Percentiles rank a stretch among this genome's conserved stretches.
Evolutionary conservation across 1,140 invertebrate genomes (phyloP).

Genomic region (Frieseomelitta varia): DNA sequence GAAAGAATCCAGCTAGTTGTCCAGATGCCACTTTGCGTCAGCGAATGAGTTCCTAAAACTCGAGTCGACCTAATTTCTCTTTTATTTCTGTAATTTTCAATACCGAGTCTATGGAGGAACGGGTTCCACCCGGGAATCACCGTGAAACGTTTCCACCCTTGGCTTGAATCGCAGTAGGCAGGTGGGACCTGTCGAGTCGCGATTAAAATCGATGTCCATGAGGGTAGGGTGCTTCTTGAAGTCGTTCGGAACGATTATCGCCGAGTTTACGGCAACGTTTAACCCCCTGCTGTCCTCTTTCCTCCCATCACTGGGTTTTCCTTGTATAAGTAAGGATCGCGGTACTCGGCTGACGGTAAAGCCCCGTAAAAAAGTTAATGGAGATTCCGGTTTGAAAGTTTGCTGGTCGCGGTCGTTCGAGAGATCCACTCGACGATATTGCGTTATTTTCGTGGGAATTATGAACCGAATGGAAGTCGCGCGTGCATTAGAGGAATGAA

Average conservation of each 20-base stretch:
- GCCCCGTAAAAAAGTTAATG: slow-evolving; percentile 30
- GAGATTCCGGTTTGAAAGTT: slow-evolving; percentile 28
- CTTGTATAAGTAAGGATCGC: background rate
- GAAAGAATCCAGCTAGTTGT: too few relatives aligned
- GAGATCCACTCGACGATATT: slow-evolving; percentile 29
- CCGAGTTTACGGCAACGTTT: slow-evolving; percentile 35
- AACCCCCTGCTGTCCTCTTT: background rate
- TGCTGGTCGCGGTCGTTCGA: background rate
- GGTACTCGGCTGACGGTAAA: background rate
- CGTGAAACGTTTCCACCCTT: too few relatives aligned
- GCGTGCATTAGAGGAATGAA: slow-evolving; percentile 21
- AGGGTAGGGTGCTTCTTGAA: background rate
- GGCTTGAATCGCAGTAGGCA: background rate
- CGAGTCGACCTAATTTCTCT: background rate
- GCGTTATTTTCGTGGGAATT: slow-evolving; percentile 36
- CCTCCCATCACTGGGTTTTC: too few relatives aligned
- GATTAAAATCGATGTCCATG: slow-evolving; percentile 42
- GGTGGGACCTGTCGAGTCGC: background rate
- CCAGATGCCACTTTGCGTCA: background rate
- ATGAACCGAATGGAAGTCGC: slow-evolving; percentile 6
- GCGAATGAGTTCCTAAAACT: background rate
- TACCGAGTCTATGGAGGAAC: background rate
- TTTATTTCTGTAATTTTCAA: background rate
- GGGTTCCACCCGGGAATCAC: background rate
- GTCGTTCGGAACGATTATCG: slow-evolving; percentile 33